These are phyloP conservation scores for Temnothorax longispinosus DNA, from an alignment of 1,140 invertebrate genomes.

Conservation along the genomic window DNA sequence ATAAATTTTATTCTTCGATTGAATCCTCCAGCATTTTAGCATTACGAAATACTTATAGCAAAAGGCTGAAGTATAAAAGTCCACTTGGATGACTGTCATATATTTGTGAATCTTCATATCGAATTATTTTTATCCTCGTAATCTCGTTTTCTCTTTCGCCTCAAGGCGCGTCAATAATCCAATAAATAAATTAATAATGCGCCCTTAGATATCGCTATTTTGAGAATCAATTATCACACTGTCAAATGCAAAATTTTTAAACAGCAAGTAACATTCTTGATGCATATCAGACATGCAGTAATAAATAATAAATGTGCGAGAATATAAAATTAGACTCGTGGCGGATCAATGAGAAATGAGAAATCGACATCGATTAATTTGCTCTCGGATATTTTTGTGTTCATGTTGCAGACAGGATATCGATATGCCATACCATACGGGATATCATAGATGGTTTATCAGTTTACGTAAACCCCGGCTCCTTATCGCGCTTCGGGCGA, in stretches of 20 bases:
- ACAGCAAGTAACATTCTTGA: neutral
- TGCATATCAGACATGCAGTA: neutral
- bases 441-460: slow-evolving; percentile 22
- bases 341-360: too few species aligned
- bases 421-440: neutral
- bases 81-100: neutral
- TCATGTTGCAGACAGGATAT: neutral
- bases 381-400: neutral
- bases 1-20: neutral
- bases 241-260: neutral
- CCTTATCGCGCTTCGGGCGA: neutral
- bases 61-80: neutral
- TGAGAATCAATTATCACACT: neutral
- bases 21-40: neutral
- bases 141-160: neutral
- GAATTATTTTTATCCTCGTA: neutral
- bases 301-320: neutral
- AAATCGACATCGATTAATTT: neutral
- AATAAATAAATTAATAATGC: neutral
- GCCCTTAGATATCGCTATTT: neutral
- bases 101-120: neutral
- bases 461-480: slow-evolving; percentile 11
- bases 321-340: neutral
- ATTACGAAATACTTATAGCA: neutral
- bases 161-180: too few species aligned